phyloP scores from a whole-genome alignment of 2,797 vertebrate genomes.

The Coilia nasus region DNA sequence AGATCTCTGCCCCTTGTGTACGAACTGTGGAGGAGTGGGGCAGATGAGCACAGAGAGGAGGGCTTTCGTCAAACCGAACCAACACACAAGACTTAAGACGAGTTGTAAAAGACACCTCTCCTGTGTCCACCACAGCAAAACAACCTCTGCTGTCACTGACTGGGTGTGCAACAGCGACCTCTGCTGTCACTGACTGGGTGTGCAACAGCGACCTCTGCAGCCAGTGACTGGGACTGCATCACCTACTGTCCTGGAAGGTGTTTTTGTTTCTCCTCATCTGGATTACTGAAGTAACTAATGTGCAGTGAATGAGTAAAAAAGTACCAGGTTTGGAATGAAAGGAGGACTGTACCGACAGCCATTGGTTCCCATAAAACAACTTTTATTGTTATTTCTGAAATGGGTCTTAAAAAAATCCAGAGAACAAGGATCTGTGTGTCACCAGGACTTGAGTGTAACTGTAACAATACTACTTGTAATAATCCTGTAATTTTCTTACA shows the following conservation, averaged over 20 bases:
- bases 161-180: too few relatives aligned
- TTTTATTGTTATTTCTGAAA: slow-evolving; percentile 16
- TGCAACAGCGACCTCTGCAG: background rate
- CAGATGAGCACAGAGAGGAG: background rate
- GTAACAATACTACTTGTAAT: background rate
- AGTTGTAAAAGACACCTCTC: background rate
- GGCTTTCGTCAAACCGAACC: background rate
- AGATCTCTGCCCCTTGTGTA: too few relatives aligned
- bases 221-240: background rate
- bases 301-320: background rate
- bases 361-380: background rate
- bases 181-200: too few relatives aligned
- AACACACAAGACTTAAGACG: background rate
- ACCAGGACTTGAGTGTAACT: background rate
- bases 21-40: too few relatives aligned
- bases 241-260: background rate
- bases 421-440: background rate
- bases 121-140: too few relatives aligned
- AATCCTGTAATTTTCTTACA: background rate
- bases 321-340: background rate
- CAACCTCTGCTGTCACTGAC: too few relatives aligned
- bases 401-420: background rate
- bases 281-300: slow-evolving; percentile 7
- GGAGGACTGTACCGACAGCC: too few relatives aligned
- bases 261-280: background rate